Evolutionary conservation across 2,113 vertebrate genomes (phyloP).

Genomic region (human (Homo sapiens)): GRCh38 chr17:47041001-47041500

Average conservation of each 20-base stretch:
- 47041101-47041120: not conserved
- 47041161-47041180: not conserved
- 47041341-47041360: no score
- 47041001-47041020: not conserved
- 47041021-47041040: not conserved
- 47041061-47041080: no score
- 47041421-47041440: no score
- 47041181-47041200: not conserved
- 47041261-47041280: not conserved
- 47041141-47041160: not conserved
- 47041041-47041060: not conserved
- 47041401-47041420: not conserved
- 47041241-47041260: not conserved
- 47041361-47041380: no score
- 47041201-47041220: not conserved
- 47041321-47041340: no score
- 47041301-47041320: no score
- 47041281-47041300: not conserved
- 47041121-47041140: not conserved
- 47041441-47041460: no score
- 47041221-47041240: not conserved
- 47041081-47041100: no score
- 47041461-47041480: no score
- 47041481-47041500: no score
- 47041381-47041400: no score